These are phyloP conservation scores for Karalla daura DNA, from an alignment of 2,797 vertebrate genomes.

Conservation along the genomic window DNA sequence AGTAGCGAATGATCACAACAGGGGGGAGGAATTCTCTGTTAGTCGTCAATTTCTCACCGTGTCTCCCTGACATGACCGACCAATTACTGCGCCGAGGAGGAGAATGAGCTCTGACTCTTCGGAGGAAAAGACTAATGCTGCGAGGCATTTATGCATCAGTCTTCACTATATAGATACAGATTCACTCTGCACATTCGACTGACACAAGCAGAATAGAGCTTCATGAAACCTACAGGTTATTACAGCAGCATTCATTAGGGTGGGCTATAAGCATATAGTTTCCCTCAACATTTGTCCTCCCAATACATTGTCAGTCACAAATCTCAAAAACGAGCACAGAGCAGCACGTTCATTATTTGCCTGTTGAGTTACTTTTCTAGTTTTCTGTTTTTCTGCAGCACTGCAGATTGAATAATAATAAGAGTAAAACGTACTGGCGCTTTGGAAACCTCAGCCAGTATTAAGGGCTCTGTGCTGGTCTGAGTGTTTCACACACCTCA, in stretches of 20 bases:
- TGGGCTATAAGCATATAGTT: neutral
- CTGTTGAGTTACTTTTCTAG: too few species aligned
- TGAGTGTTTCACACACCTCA: too few species aligned
- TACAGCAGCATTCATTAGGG: neutral
- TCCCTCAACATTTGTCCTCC: neutral
- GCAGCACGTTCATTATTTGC: too few species aligned
- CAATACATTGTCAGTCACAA: neutral
- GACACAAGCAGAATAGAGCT: constrained; percentile 6
- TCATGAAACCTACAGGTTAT: neutral
- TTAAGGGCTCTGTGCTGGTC: too few species aligned
- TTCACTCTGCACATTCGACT: constrained; percentile 14
- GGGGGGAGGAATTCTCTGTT: constrained; percentile 68
- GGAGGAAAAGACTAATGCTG: constrained; percentile 36
- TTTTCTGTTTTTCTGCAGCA: too few species aligned
- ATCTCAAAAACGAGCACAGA: neutral
- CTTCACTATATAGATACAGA: constrained; percentile 37
- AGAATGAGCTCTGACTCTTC: constrained; percentile 45
- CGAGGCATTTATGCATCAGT: constrained; percentile 31
- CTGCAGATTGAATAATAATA: too few species aligned
- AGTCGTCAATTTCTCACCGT: constrained; percentile 70
- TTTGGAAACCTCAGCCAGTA: too few species aligned
- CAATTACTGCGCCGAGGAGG: constrained; percentile 70
- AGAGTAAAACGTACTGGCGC: too few species aligned
- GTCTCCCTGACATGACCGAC: constrained; percentile 67
- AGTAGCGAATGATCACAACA: constrained; percentile 72